Percentiles rank a stretch among this genome's conserved stretches.
Conservation (phyloP, 2,797 vertebrate genomes). For the Sebastes alutus region DNA sequence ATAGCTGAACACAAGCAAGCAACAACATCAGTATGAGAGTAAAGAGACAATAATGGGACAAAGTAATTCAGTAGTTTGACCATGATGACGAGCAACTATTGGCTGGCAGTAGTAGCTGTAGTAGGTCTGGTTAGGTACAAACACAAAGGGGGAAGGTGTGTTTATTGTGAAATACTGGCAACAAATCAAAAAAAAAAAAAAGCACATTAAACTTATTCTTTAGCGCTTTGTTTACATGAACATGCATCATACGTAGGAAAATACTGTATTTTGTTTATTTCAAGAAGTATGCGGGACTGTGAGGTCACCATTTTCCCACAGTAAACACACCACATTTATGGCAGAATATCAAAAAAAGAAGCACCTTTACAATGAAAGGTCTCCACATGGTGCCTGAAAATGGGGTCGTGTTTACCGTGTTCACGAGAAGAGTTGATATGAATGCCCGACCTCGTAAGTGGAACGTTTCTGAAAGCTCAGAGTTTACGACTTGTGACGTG, state of each 20-base stretch:
- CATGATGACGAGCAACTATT: not conserved
- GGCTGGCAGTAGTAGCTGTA: conserved; percentile 19
- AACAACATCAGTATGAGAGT: not conserved
- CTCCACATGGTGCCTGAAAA: not conserved
- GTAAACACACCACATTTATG: conserved; percentile 30
- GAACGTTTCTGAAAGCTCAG: too few species aligned
- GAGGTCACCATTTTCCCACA: conserved; percentile 19
- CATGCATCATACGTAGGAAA: conserved; percentile 43
- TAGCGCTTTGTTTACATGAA: conserved; percentile 24
- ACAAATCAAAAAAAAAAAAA: conserved; percentile 6
- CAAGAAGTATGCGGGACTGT: not conserved
- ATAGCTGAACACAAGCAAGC: conserved; percentile 20
- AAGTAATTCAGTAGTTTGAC: not conserved
- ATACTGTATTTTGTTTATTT: conserved; percentile 30
- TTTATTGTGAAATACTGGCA: conserved; percentile 31
- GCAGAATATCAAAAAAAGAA: not conserved
- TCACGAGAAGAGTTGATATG: too few species aligned
- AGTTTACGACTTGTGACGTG: too few species aligned
- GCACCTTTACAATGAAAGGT: not conserved
- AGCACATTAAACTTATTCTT: conserved; percentile 27
- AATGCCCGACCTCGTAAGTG: too few species aligned
- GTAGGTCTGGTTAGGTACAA: not conserved
- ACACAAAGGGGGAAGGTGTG: not conserved
- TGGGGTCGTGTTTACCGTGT: too few species aligned
- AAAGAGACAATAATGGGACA: not conserved